phyloP scores from a whole-genome alignment of 2,113 vertebrate genomes.

The Urocitellus parryii region DNA sequence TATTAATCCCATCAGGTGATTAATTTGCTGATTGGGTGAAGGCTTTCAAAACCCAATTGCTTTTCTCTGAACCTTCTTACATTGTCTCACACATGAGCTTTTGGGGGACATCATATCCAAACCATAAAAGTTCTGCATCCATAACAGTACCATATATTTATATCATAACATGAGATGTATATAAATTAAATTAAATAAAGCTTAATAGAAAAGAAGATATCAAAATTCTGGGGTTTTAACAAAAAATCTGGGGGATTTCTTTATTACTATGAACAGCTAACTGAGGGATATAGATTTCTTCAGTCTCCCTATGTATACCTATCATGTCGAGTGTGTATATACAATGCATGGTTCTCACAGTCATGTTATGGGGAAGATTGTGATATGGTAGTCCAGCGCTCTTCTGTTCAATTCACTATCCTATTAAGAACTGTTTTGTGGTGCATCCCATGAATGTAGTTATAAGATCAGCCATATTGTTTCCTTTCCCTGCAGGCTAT shows the following conservation, averaged over 20 bases:
- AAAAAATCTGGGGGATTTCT: background rate
- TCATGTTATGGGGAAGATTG: background rate
- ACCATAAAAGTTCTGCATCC: background rate
- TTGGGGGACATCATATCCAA: too few relatives aligned
- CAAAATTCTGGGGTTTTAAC: background rate
- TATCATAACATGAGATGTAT: background rate
- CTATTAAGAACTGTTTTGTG: background rate
- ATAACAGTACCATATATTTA: background rate
- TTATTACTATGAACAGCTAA: background rate
- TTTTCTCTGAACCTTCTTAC: too few relatives aligned
- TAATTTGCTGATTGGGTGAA: too few relatives aligned
- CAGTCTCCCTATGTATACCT: background rate
- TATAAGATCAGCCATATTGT: background rate
- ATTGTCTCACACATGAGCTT: too few relatives aligned
- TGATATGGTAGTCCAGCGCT: background rate
- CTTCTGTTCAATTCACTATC: background rate
- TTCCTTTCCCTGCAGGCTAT: background rate
- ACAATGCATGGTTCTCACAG: background rate
- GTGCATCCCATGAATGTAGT: background rate
- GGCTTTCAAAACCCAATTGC: too few relatives aligned
- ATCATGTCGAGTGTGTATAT: background rate
- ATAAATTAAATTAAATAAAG: constrained; percentile 4
- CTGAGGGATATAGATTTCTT: background rate
- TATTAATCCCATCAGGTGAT: too few relatives aligned
- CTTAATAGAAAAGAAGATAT: background rate